Percentiles rank a stretch among this genome's conserved stretches.
Conservation (phyloP, 2,797 vertebrate species). For the Myoxocephalus aenaeus region DNA sequence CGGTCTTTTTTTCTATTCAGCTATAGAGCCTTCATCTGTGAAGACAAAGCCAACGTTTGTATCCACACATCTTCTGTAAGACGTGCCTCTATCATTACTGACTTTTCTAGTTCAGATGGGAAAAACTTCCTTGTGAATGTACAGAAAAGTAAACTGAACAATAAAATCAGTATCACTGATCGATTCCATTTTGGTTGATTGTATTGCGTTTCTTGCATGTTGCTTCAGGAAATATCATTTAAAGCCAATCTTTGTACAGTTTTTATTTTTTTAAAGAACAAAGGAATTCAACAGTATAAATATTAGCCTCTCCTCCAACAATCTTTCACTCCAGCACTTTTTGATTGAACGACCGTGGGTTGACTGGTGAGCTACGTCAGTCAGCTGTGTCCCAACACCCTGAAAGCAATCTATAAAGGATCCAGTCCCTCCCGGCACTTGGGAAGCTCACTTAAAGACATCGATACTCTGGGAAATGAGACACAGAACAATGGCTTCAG, state of each 20-base stretch:
- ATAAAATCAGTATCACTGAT: not conserved
- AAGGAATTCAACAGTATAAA: not conserved
- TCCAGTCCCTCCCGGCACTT: constrained; percentile 64
- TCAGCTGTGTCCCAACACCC: constrained; percentile 51
- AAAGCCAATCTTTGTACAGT: not conserved
- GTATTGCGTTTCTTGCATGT: not conserved
- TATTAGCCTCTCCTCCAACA: not conserved
- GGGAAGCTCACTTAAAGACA: constrained; percentile 78
- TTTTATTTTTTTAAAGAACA: not conserved
- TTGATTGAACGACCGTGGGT: constrained; percentile 20
- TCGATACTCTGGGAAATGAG: constrained; percentile 82
- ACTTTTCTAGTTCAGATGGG: not conserved
- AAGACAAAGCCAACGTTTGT: constrained; percentile 31
- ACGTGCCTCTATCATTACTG: not conserved
- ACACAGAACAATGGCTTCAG: constrained; percentile 77
- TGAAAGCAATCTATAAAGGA: constrained; percentile 73
- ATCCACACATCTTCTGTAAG: constrained; percentile 16
- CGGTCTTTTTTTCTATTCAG: not conserved
- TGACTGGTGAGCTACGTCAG: constrained; percentile 39
- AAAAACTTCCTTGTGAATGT: not conserved
- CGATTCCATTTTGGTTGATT: not conserved
- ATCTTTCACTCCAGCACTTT: constrained; percentile 3
- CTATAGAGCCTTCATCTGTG: constrained; percentile 24
- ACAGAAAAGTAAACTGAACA: not conserved
- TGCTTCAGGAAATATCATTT: not conserved